Conservation (phyloP, 2,113 vertebrate genomes). For the Bos javanicus region DNA sequence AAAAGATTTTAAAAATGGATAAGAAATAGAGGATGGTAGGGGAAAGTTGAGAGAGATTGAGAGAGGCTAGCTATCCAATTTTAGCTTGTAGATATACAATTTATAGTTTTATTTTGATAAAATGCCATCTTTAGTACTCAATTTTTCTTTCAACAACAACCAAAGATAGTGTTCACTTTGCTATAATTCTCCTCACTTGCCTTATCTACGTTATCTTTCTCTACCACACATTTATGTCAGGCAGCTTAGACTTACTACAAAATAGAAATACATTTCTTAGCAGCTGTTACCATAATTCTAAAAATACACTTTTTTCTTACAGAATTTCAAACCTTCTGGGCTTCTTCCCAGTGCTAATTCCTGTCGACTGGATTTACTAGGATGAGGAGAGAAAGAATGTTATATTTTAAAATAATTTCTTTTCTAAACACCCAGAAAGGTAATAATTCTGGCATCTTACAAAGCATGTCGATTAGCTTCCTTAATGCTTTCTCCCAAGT, state of each 20-base stretch:
- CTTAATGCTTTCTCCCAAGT: not conserved
- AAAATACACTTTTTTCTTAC: conserved; percentile 65
- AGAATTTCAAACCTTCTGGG: conserved; percentile 74
- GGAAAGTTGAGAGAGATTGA: not conserved
- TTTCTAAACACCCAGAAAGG: conserved; percentile 30
- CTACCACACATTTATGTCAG: conserved; percentile 57
- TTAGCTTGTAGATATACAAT: conserved; percentile 46
- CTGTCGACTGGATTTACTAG: conserved; percentile 54
- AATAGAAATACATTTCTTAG: conserved; percentile 71
- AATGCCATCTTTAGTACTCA: conserved; percentile 60
- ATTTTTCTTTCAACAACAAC: conserved; percentile 60
- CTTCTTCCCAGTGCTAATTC: conserved; percentile 65
- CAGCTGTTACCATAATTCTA: conserved; percentile 76
- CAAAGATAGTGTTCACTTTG: conserved; percentile 69
- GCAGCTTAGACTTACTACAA: conserved; percentile 64
- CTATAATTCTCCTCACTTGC: conserved; percentile 47
- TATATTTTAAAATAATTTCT: conserved; percentile 55
- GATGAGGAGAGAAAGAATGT: conserved; percentile 31
- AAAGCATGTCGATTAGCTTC: not conserved
- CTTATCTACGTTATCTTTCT: conserved; percentile 59
- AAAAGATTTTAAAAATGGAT: not conserved
- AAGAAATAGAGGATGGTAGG: not conserved
- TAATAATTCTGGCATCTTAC: conserved; percentile 16
- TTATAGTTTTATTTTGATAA: conserved; percentile 66
- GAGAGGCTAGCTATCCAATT: conserved; percentile 32